Evolutionary conservation across 2,113 vertebrate species (phyloP).

Genomic region (Leucopsar rothschildi): DNA sequence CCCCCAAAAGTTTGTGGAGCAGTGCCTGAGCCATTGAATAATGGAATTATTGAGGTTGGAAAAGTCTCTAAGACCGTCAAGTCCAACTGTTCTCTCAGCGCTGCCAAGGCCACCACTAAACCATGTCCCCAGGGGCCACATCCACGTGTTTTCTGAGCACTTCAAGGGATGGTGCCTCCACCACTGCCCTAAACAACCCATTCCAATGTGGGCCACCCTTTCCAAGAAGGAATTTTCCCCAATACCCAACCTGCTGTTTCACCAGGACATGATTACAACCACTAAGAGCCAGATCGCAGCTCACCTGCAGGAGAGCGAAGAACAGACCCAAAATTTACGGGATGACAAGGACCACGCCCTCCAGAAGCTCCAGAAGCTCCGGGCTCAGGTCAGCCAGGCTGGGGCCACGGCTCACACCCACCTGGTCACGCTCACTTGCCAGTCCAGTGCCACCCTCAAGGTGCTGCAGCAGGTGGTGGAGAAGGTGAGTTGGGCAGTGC

Average conservation of each 20-base stretch:
- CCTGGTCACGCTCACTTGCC: constrained; percentile 68
- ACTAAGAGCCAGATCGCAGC: constrained; percentile 45
- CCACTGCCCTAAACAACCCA: not conserved
- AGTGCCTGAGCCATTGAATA: not conserved
- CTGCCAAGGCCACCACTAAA: not conserved
- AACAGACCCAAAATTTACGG: constrained; percentile 17
- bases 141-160: not conserved
- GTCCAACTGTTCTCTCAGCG: accelerated
- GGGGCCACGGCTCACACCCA: constrained; percentile 34
- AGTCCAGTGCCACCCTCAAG: constrained; percentile 73
- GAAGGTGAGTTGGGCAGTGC: constrained; percentile 65
- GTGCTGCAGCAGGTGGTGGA: constrained; percentile 50
- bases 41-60: not conserved
- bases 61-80: not conserved
- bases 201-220: not conserved
- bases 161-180: not conserved
- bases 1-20: not conserved
- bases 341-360: constrained; percentile 66
- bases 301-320: constrained; percentile 54
- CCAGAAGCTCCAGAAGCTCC: constrained; percentile 68
- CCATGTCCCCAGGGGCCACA: not conserved
- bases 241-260: accelerated
- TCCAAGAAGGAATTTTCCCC: not conserved
- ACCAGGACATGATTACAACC: constrained; percentile 68
- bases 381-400: constrained; percentile 57